Conservation (phyloP, 1,140 invertebrate species). For the Ridgeia piscesae region DNA sequence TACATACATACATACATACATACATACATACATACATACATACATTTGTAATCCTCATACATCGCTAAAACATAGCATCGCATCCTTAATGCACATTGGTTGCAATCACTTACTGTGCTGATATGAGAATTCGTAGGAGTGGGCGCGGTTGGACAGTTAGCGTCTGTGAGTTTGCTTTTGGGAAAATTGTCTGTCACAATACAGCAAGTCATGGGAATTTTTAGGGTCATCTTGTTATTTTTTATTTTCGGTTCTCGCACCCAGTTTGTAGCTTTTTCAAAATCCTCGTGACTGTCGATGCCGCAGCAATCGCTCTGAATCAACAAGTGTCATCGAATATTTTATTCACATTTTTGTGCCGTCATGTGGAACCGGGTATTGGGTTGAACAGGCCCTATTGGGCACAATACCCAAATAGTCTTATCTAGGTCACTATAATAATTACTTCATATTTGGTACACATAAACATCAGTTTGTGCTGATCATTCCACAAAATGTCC, state of each 20-base stretch:
- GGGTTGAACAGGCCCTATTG: no score
- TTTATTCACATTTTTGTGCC: neutral
- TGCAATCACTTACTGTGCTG: neutral
- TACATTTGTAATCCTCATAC: no score
- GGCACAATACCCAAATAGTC: no score
- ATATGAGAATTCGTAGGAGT: neutral
- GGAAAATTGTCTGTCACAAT: neutral
- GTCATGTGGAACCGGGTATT: no score
- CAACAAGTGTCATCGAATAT: neutral
- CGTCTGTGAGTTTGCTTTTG: neutral
- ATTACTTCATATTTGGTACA: no score
- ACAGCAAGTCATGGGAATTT: neutral
- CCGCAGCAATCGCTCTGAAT: neutral
- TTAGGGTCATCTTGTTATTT: neutral
- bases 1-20: no score
- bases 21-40: no score
- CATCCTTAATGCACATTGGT: no score
- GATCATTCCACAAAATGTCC: no score
- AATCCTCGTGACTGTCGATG: neutral
- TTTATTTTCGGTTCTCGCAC: neutral
- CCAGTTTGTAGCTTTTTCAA: neutral
- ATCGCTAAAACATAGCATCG: no score
- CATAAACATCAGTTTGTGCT: no score
- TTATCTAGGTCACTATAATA: no score
- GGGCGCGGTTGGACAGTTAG: neutral